phyloP scores from a whole-genome alignment of 2,888 invertebrate genomes.

The Philopedon plagiatum region DNA sequence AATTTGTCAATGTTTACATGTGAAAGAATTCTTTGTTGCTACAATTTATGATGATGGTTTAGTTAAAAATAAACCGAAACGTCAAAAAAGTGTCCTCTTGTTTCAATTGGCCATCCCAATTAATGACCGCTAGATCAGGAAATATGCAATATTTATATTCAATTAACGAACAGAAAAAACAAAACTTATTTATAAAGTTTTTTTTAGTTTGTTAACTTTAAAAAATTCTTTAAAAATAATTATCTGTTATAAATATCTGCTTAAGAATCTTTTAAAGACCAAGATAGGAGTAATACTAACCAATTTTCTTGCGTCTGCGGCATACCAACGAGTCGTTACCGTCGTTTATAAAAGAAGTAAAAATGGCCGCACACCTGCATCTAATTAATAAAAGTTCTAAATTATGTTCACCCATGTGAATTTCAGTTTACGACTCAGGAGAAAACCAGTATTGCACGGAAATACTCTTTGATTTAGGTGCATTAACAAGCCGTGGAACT shows the following conservation, averaged over 20 bases:
- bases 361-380: conserved; percentile 43
- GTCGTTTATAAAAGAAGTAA: conserved; percentile 23
- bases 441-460: conserved; percentile 37
- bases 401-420: conserved; percentile 28
- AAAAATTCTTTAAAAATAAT: neutral
- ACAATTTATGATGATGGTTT: no score
- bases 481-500: neutral
- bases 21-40: no score
- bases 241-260: neutral
- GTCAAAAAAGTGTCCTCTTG: no score
- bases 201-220: neutral
- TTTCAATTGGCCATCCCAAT: no score
- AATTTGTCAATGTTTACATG: no score
- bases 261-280: neutral
- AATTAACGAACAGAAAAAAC: no score
- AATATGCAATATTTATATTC: no score
- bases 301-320: neutral
- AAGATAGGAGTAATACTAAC: neutral
- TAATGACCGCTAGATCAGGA: no score
- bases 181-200: no score
- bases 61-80: no score
- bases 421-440: conserved; percentile 34
- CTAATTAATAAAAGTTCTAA: conserved; percentile 42
- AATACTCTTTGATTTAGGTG: conserved; percentile 30
- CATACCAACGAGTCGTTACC: conserved; percentile 10